A percentile compares a stretch with the other conserved stretches of the same genome.
Conservation (phyloP, 2,797 vertebrate species). For the Etheostoma perlongum region DNA sequence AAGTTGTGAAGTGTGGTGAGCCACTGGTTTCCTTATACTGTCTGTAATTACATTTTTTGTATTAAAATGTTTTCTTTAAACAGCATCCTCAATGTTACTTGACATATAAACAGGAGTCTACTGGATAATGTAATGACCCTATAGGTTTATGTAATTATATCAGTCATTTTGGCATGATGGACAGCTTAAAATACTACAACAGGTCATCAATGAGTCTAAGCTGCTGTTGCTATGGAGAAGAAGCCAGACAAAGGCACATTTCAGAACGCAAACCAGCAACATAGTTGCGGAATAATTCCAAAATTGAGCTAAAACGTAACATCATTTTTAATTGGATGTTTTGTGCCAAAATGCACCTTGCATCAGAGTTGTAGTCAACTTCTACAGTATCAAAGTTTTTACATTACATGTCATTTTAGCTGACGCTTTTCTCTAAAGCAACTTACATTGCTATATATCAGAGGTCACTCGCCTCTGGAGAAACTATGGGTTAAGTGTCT, state of each 20-base stretch:
- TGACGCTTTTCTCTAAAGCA: too few species aligned
- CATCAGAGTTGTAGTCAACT: background rate
- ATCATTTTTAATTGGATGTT: background rate
- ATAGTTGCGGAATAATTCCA: background rate
- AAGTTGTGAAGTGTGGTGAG: background rate
- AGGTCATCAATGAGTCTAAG: background rate
- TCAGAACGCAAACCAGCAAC: background rate
- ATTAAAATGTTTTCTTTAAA: background rate
- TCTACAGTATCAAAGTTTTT: background rate
- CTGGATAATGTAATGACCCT: background rate
- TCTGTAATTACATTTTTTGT: background rate
- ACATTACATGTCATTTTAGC: too few species aligned
- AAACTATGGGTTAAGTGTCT: too few species aligned
- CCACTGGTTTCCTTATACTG: background rate
- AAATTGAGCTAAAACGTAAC: background rate
- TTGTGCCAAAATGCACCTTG: background rate
- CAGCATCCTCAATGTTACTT: background rate
- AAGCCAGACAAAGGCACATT: background rate
- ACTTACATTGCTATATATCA: too few species aligned
- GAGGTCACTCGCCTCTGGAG: too few species aligned
- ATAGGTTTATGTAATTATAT: background rate
- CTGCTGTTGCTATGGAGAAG: background rate
- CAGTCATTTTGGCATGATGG: background rate
- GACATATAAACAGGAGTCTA: background rate
- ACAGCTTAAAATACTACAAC: background rate